These are phyloP conservation scores for Zootermopsis nevadensis DNA, from an alignment of 2,888 invertebrate genomes.

Conservation along the genomic window DNA sequence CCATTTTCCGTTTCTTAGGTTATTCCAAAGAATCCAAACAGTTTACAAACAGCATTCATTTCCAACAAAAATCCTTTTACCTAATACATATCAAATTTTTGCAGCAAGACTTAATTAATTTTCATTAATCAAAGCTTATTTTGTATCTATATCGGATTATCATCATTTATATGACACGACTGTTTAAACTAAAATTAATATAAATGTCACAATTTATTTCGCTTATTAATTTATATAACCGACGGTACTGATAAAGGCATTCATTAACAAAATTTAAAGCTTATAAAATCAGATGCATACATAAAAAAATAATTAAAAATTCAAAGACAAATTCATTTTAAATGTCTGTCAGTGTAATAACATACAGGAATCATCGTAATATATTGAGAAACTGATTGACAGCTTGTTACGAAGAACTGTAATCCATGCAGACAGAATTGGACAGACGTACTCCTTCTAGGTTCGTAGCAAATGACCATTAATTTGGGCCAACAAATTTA, in stretches of 20 bases:
- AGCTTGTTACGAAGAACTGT: too few species aligned
- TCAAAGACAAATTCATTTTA: not conserved
- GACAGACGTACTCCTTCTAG: too few species aligned
- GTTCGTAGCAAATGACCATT: too few species aligned
- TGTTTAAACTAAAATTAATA: not conserved
- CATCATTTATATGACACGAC: not conserved
- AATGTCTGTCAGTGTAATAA: not conserved
- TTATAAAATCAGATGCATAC: not conserved
- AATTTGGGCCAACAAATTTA: too few species aligned
- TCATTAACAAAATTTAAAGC: not conserved
- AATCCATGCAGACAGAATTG: too few species aligned
- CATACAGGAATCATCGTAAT: too few species aligned
- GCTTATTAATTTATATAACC: not conserved
- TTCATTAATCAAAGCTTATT: not conserved
- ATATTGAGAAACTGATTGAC: too few species aligned
- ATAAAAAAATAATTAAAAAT: slow-evolving; percentile 1
- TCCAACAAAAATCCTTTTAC: too few species aligned
- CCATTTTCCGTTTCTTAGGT: too few species aligned
- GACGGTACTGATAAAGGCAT: not conserved
- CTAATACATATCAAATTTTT: not conserved
- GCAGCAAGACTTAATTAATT: not conserved
- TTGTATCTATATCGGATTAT: not conserved
- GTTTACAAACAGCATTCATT: too few species aligned
- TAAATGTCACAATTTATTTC: not conserved
- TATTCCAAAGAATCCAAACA: too few species aligned